Evolutionary conservation across 2,797 vertebrate genomes (phyloP).

Genomic region (Podarcis lilfordi): DNA sequence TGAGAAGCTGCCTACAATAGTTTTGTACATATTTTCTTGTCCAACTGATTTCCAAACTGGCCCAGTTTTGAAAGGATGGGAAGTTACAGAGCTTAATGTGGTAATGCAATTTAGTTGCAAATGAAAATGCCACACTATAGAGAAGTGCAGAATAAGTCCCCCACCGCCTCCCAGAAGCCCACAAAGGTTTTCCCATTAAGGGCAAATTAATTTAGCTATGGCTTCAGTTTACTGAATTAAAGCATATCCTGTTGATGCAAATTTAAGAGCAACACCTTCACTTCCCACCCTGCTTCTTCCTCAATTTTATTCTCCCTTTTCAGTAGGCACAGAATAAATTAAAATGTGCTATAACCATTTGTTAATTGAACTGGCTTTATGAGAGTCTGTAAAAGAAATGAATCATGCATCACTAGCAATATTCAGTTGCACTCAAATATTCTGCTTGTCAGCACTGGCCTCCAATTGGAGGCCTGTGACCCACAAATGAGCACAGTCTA

Average conservation of each 20-base stretch:
- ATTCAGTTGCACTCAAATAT: background rate
- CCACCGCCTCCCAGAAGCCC: no score
- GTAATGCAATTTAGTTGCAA: background rate
- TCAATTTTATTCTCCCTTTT: background rate
- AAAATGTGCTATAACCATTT: background rate
- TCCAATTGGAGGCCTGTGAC: background rate
- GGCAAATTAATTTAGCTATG: background rate
- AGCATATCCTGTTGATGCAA: background rate
- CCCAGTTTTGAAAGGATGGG: background rate
- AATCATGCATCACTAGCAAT: background rate
- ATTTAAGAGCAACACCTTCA: background rate
- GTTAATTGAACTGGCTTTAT: constrained; percentile 1
- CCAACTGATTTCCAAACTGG: constrained; percentile 4
- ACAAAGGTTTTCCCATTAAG: background rate
- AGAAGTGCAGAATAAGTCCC: background rate
- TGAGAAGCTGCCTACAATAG: background rate
- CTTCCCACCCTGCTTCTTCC: background rate
- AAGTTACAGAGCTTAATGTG: background rate
- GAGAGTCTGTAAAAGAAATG: constrained; percentile 10
- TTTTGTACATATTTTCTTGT: background rate
- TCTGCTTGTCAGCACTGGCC: background rate
- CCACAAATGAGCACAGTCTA: background rate
- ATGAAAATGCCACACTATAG: background rate
- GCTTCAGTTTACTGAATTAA: background rate
- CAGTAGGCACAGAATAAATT: background rate